Evolutionary conservation across 1,140 invertebrate species (phyloP).

Genomic region (Scylla paramamosain): DNA sequence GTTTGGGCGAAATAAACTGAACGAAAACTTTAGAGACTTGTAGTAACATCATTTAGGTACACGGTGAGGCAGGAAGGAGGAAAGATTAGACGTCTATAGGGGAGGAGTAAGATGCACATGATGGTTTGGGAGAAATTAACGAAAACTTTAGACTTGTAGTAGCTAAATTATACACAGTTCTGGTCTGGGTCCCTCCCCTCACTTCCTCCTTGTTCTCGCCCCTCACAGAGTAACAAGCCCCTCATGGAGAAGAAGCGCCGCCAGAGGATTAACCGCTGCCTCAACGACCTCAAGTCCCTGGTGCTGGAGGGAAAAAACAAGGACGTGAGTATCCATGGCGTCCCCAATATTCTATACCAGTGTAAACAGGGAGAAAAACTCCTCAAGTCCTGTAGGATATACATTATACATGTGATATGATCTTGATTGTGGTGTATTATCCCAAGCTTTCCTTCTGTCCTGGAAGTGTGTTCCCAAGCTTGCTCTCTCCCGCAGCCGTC

Average conservation of each 20-base stretch:
- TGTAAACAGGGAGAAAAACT: conserved; percentile 97
- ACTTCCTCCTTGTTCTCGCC: background rate
- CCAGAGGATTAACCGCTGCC: conserved; percentile 95
- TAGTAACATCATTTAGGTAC: background rate
- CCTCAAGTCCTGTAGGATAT: background rate
- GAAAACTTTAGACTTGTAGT: background rate
- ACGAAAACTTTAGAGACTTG: background rate
- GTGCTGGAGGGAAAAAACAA: conserved; percentile 79
- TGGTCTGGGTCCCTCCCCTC: background rate
- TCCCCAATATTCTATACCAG: conserved; percentile 85
- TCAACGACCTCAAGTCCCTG: conserved; percentile 92
- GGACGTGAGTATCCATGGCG: conserved; percentile 81
- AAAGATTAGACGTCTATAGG: no score
- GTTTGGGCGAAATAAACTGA: no score
- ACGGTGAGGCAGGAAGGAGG: no score
- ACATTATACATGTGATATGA: background rate
- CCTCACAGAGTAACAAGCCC: conserved; percentile 69
- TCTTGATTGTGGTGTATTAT: background rate
- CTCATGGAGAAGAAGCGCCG: conserved; percentile 82
- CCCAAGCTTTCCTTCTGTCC: background rate
- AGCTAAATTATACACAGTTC: background rate
- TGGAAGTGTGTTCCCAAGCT: background rate
- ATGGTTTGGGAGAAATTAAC: no score
- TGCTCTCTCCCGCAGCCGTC: conserved; percentile 42
- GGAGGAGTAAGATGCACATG: no score